These are phyloP conservation scores for Corythaeola cristata DNA, from an alignment of 2,113 vertebrate species.

Conservation along the genomic window DNA sequence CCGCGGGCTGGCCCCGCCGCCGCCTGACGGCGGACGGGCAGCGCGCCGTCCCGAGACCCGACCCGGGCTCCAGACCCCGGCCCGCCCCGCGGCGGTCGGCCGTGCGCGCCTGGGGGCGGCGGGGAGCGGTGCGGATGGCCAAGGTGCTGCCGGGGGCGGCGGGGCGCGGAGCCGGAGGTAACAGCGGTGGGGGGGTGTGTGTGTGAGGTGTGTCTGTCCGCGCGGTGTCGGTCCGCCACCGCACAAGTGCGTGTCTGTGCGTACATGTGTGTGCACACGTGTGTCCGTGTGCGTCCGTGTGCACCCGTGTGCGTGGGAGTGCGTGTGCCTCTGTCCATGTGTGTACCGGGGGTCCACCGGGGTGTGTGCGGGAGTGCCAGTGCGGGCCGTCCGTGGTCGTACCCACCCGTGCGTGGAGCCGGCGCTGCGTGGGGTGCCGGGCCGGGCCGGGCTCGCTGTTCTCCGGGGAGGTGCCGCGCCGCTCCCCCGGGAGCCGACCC, in stretches of 20 bases:
- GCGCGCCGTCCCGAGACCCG: too few relatives aligned
- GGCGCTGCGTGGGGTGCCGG: background rate
- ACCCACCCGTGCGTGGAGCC: background rate
- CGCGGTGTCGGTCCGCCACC: too few relatives aligned
- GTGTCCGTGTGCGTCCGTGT: background rate
- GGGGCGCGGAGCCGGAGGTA: conserved; percentile 26
- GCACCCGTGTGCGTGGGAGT: background rate
- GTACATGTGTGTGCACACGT: background rate
- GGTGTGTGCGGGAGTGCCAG: background rate
- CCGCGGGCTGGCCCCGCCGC: accelerated
- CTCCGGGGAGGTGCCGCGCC: background rate
- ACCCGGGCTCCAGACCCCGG: too few relatives aligned
- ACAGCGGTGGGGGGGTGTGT: background rate
- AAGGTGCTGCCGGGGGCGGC: background rate
- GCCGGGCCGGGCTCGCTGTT: too few relatives aligned
- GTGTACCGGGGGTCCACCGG: background rate
- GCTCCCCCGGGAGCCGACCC: background rate
- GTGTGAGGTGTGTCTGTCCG: background rate
- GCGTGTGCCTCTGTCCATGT: background rate
- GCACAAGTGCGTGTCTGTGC: background rate
- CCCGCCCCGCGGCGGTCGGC: background rate
- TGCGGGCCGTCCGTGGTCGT: background rate
- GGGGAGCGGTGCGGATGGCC: conserved; percentile 13
- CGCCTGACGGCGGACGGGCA: too few relatives aligned
- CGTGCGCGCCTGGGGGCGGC: background rate